Percentiles rank a stretch among this genome's conserved stretches.
Evolutionary conservation across 2,888 invertebrate species (phyloP).

Genomic region (Tenodera sinensis): DNA sequence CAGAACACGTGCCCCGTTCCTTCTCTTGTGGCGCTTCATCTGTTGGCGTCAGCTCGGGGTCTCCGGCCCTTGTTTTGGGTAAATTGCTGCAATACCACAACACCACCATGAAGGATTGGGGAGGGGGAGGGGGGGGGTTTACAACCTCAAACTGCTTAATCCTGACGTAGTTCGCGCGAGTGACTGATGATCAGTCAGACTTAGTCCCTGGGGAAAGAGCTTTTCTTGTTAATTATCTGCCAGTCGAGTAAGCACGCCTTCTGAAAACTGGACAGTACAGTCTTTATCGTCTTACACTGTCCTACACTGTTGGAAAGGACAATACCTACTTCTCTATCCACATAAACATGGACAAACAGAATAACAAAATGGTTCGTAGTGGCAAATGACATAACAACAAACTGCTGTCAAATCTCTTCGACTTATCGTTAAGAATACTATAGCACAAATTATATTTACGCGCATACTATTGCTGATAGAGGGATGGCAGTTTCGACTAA

Average conservation of each 20-base stretch:
- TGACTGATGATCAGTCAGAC: not conserved
- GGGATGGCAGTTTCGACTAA: no score
- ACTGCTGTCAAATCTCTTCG: no score
- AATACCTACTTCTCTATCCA: no score
- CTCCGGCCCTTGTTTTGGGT: not conserved
- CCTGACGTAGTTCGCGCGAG: not conserved
- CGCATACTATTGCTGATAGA: no score
- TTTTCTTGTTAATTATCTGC: not conserved
- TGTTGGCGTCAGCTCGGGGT: not conserved
- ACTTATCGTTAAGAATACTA: no score
- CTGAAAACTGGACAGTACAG: no score
- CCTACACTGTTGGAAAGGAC: no score
- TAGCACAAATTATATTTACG: no score
- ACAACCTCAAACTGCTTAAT: not conserved
- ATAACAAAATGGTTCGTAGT: no score
- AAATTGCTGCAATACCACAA: not conserved
- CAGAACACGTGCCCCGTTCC: not conserved
- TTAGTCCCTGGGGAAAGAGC: not conserved
- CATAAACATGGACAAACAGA: no score
- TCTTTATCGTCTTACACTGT: no score
- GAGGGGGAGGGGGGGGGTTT: not conserved
- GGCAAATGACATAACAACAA: no score
- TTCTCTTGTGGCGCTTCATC: not conserved
- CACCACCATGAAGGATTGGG: not conserved
- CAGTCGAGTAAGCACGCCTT: not conserved